These are phyloP conservation scores for Sycophila sp. DNA, from an alignment of 1,140 invertebrate genomes.

Conservation along the genomic window DNA sequence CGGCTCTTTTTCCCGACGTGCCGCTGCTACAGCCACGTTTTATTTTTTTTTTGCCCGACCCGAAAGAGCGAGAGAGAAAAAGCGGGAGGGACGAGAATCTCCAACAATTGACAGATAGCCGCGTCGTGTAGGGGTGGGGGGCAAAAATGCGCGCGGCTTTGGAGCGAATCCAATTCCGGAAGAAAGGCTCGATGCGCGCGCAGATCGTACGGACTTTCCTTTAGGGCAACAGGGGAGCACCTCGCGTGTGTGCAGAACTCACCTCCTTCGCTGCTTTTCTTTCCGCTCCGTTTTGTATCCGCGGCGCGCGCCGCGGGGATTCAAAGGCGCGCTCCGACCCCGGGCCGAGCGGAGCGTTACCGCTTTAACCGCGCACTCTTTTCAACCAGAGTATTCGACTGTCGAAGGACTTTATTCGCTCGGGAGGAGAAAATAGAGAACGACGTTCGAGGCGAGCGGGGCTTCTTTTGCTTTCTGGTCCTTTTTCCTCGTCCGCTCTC, in stretches of 20 bases:
- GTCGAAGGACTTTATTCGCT: not conserved
- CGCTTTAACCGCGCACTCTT: not conserved
- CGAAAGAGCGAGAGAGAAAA: constrained; percentile 12
- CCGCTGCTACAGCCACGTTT: not conserved
- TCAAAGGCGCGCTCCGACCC: not conserved
- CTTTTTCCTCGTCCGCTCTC: too few relatives aligned
- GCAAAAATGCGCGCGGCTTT: not conserved
- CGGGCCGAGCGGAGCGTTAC: not conserved
- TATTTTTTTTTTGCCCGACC: not conserved
- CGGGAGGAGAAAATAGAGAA: not conserved
- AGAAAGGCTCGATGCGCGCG: too few relatives aligned
- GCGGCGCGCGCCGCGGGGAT: not conserved
- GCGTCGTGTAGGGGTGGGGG: too few relatives aligned
- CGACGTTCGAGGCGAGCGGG: not conserved
- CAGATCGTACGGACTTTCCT: too few relatives aligned
- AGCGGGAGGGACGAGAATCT: not conserved
- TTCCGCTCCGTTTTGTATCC: constrained; percentile 1
- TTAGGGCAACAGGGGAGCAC: not conserved
- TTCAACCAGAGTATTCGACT: not conserved
- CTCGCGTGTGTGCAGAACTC: not conserved
- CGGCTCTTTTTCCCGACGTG: not conserved
- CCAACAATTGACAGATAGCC: constrained; percentile 24
- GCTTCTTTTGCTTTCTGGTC: too few relatives aligned
- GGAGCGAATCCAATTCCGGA: too few relatives aligned
- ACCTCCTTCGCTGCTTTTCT: not conserved